Conservation (phyloP, 2,113 vertebrate genomes). For the Pteronura brasiliensis region DNA sequence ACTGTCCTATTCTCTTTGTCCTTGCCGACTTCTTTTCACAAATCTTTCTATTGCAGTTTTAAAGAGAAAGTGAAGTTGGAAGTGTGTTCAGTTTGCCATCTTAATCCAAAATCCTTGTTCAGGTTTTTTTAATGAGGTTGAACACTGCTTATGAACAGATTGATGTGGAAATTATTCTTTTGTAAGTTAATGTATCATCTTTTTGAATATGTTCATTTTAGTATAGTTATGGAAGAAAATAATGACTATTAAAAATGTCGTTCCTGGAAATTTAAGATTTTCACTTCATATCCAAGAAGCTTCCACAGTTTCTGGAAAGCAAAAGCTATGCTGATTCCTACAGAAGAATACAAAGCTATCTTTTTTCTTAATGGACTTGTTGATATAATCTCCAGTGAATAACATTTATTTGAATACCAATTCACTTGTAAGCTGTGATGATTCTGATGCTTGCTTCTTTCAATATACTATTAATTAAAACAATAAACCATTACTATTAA, state of each 20-base stretch:
- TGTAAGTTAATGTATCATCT: not conserved
- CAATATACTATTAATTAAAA: conserved; percentile 20
- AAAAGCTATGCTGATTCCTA: not conserved
- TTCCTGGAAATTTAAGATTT: conserved; percentile 33
- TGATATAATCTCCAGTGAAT: not conserved
- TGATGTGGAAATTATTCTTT: not conserved
- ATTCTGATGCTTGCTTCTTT: not conserved
- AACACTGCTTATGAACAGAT: not conserved
- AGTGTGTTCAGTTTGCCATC: not conserved
- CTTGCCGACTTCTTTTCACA: not conserved
- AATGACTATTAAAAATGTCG: not conserved
- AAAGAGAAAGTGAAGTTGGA: not conserved
- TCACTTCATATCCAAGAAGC: not conserved
- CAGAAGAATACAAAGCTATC: not conserved
- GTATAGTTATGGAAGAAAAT: not conserved
- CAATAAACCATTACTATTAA: not conserved
- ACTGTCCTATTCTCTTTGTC: not conserved
- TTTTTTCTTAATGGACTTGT: not conserved
- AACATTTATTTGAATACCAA: not conserved
- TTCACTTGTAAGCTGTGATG: not conserved
- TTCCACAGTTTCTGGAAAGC: conserved; percentile 9
- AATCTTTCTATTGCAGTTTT: not conserved
- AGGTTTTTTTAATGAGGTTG: not conserved
- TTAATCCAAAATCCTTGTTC: not conserved
- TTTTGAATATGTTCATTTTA: not conserved